Percentiles rank a stretch among this genome's conserved stretches.
Evolutionary conservation across 2,888 invertebrate species (phyloP).

Genomic region (Drosophila meridionalis): DNA sequence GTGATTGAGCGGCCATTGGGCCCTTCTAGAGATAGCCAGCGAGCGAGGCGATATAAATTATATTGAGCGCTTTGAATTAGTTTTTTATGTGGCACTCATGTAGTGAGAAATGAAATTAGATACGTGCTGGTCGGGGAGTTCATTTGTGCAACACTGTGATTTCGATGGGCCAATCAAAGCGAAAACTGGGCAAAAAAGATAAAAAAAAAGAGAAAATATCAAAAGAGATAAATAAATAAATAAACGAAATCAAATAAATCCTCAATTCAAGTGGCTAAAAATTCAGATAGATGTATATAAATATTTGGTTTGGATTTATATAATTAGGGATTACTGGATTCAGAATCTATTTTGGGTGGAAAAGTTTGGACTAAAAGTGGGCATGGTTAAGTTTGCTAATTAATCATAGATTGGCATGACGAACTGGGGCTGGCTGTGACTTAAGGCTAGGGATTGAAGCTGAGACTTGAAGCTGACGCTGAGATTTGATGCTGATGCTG

Average conservation of each 20-base stretch:
- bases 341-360: neutral
- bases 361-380: neutral
- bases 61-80: constrained; percentile 78
- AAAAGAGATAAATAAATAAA: constrained; percentile 5
- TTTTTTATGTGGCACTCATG: constrained; percentile 76
- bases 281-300: neutral
- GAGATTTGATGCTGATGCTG: too few species aligned
- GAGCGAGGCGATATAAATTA: constrained; percentile 76
- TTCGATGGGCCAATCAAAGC: constrained; percentile 15
- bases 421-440: too few species aligned
- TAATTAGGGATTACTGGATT: neutral
- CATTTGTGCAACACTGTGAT: constrained; percentile 64
- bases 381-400: too few species aligned
- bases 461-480: too few species aligned
- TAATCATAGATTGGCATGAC: too few species aligned
- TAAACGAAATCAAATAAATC: neutral
- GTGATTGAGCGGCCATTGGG: constrained; percentile 54
- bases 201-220: neutral
- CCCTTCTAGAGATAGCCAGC: constrained; percentile 42
- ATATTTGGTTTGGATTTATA: neutral
- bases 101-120: constrained; percentile 76
- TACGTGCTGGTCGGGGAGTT: constrained; percentile 70
- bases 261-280: neutral
- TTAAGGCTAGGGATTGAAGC: too few species aligned
- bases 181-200: neutral